A percentile compares a stretch with the other conserved stretches of the same genome.
These are phyloP conservation scores for Paramormyrops kingsleyae DNA, from an alignment of 2,113 vertebrate species.

Conservation along the genomic window DNA sequence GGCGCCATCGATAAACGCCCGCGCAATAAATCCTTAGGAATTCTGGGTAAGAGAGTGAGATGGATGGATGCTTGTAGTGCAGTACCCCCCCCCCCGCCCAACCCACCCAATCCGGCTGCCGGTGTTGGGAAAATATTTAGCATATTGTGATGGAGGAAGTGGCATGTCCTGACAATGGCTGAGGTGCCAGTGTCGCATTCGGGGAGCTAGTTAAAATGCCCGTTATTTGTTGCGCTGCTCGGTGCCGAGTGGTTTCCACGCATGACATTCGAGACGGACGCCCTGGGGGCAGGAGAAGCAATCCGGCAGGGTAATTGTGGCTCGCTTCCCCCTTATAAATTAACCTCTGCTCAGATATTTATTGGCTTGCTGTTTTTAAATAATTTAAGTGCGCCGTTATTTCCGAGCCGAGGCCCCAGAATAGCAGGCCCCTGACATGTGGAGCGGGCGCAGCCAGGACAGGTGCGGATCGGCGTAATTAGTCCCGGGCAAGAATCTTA, in stretches of 20 bases:
- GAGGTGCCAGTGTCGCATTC: neutral
- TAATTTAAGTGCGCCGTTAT: slow-evolving; percentile 64
- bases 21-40: neutral
- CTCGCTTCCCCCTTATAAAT: slow-evolving; percentile 62
- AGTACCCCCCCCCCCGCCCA: neutral
- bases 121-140: slow-evolving; percentile 17
- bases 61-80: neutral
- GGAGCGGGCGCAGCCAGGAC: slow-evolving; percentile 48
- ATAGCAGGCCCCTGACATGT: slow-evolving; percentile 37
- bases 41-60: neutral
- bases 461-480: slow-evolving; percentile 42
- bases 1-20: neutral
- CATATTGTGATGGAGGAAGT: neutral
- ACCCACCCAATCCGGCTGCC: neutral
- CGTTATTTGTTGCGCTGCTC: slow-evolving; percentile 16
- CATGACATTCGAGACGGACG: slow-evolving; percentile 60
- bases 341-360: slow-evolving; percentile 65
- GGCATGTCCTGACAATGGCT: slow-evolving; percentile 3
- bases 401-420: slow-evolving; percentile 27
- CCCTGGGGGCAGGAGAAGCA: slow-evolving; percentile 58
- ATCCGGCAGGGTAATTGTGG: slow-evolving; percentile 63
- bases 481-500: slow-evolving; percentile 38
- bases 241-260: slow-evolving; percentile 25
- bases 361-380: slow-evolving; percentile 60
- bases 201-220: slow-evolving; percentile 21